Evolutionary conservation across 2,113 vertebrate genomes (phyloP).

Genomic region (Tretioscincus oriximinensis): DNA sequence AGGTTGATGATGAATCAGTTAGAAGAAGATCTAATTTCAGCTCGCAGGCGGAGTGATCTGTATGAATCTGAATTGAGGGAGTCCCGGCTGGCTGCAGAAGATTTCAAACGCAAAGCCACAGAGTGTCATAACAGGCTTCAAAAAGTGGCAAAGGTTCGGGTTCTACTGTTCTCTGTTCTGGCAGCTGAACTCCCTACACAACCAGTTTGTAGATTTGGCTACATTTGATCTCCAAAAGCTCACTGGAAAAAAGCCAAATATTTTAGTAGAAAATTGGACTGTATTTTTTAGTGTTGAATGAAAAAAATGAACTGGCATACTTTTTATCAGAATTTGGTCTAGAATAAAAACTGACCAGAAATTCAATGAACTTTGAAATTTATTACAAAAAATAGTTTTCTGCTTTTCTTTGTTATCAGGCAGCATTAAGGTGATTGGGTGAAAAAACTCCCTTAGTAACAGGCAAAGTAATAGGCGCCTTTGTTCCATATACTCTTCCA

Average conservation of each 20-base stretch:
- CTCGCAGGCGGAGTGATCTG: slow-evolving; percentile 93
- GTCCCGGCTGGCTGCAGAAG: slow-evolving; percentile 88
- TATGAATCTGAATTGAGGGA: slow-evolving; percentile 94
- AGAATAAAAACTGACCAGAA: background rate
- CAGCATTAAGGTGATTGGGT: background rate
- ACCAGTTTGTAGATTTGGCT: background rate
- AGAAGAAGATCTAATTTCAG: slow-evolving; percentile 95
- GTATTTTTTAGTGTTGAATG: background rate
- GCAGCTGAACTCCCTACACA: background rate
- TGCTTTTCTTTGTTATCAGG: background rate
- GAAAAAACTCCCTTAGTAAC: background rate
- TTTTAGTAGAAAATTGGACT: background rate
- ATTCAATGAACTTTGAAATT: background rate
- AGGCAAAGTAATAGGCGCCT: background rate
- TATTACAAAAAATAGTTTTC: background rate
- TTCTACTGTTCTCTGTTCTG: slow-evolving; percentile 12
- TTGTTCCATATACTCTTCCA: background rate
- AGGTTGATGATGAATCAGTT: slow-evolving; percentile 92
- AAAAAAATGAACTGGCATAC: background rate
- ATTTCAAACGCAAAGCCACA: slow-evolving; percentile 91
- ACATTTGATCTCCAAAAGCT: background rate
- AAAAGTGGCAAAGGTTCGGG: slow-evolving; percentile 79
- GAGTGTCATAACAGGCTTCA: slow-evolving; percentile 93
- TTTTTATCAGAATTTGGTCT: background rate
- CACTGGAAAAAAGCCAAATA: background rate